Conservation (phyloP, 2,113 vertebrate species). For the Halichoeres trimaculatus region DNA sequence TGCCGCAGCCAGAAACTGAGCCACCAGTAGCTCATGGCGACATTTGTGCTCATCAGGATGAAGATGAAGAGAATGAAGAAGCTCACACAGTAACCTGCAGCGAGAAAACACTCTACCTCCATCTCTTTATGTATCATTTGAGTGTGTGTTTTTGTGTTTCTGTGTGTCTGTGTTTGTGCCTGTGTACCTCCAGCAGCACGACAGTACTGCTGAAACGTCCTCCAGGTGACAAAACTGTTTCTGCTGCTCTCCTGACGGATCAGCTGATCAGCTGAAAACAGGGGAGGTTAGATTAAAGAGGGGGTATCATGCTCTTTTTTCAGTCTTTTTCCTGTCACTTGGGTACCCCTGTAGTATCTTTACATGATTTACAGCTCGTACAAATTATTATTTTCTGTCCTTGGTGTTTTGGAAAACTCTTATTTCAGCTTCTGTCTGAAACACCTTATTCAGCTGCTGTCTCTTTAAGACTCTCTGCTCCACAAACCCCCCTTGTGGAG, state of each 20-base stretch:
- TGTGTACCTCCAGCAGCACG: background rate
- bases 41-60: background rate
- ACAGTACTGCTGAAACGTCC: background rate
- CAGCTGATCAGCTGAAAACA: constrained; percentile 15
- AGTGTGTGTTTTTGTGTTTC: background rate
- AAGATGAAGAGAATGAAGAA: background rate
- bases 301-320: no score
- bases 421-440: no score
- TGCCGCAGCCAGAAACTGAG: background rate
- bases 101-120: background rate
- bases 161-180: background rate
- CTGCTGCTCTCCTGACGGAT: background rate
- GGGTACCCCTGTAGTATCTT: no score
- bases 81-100: constrained; percentile 11
- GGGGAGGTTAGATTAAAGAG: no score
- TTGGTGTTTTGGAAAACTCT: no score
- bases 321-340: no score
- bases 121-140: no score
- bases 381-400: no score
- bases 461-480: no score
- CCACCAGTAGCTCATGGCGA: background rate
- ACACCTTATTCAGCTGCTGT: no score
- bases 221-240: background rate
- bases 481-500: no score
- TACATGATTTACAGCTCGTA: no score